Evolutionary conservation across 30 jellyfish, hydroid and myxozoan species (phyloP).

Genomic region (Chrysaora quinquecirrha): DNA sequence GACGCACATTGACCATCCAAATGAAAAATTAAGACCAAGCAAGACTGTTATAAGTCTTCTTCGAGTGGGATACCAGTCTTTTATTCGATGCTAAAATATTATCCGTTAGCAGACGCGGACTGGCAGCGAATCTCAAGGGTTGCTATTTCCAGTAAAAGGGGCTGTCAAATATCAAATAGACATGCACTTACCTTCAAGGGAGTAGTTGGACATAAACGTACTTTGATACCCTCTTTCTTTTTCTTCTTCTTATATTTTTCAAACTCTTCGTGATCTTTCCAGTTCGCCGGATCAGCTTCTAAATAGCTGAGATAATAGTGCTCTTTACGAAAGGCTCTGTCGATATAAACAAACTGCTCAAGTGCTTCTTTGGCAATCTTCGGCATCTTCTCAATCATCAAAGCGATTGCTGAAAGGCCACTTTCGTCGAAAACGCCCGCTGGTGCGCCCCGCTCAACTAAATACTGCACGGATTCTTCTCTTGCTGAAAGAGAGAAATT

Average conservation of each 20-base stretch:
- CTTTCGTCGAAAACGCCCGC: slow-evolving; percentile 94
- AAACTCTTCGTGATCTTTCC: slow-evolving; percentile 34
- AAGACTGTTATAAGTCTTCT: too few species aligned
- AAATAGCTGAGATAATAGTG: slow-evolving; percentile 80
- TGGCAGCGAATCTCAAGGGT: too few species aligned
- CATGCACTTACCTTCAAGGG: slow-evolving; percentile 89
- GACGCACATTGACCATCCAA: too few species aligned
- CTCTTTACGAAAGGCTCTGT: slow-evolving; percentile 90
- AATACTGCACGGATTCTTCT: slow-evolving; percentile 86
- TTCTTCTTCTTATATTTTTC: slow-evolving; percentile 16
- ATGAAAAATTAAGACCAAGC: too few species aligned
- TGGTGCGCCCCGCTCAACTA: slow-evolving; percentile 90
- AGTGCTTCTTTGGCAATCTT: slow-evolving; percentile 87
- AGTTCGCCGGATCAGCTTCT: slow-evolving; percentile 76
- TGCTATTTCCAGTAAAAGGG: too few species aligned
- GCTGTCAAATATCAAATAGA: too few species aligned
- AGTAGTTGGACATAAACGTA: slow-evolving; percentile 63
- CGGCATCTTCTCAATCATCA: slow-evolving; percentile 94
- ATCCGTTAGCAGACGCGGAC: too few species aligned
- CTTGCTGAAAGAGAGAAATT: slow-evolving; percentile 76
- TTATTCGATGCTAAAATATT: too few species aligned
- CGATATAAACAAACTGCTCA: slow-evolving; percentile 76
- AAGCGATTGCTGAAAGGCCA: slow-evolving; percentile 89
- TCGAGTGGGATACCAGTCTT: too few species aligned
- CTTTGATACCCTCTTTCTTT: slow-evolving; percentile 39